Percentiles rank a stretch among this genome's conserved stretches.
Evolutionary conservation across 2,113 vertebrate species (phyloP).

Genomic region (Syngnathoides biaculeatus): DNA sequence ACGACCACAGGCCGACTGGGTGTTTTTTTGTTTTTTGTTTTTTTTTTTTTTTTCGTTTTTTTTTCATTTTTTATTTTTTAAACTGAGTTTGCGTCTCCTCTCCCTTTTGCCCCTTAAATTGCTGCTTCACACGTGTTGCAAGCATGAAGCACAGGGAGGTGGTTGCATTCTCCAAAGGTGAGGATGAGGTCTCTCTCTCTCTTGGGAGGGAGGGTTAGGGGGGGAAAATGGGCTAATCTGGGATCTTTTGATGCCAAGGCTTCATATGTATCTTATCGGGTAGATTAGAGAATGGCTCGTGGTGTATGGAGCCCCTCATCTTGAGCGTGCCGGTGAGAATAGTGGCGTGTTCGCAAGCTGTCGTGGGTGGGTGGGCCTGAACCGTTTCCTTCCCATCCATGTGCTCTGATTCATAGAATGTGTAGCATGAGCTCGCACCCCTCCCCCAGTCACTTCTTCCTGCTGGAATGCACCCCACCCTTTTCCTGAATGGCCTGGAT

Average conservation of each 20-base stretch:
- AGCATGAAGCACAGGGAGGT: constrained; percentile 34
- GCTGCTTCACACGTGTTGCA: constrained; percentile 56
- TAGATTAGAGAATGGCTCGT: constrained; percentile 38
- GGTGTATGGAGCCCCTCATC: constrained; percentile 4
- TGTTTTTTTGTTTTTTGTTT: no score
- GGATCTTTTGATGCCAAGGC: constrained; percentile 44
- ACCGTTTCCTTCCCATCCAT: constrained; percentile 55
- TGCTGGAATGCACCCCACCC: constrained; percentile 73
- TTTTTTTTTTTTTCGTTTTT: no score
- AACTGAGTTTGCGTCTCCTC: constrained; percentile 45
- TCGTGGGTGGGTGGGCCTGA: constrained; percentile 55
- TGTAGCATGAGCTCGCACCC: constrained; percentile 68
- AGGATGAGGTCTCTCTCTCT: constrained; percentile 31
- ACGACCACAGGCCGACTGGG: constrained; percentile 32
- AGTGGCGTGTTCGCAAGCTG: constrained; percentile 41
- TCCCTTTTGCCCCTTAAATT: constrained; percentile 36
- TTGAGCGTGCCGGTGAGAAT: constrained; percentile 17
- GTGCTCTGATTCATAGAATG: constrained; percentile 68
- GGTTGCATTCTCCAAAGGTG: constrained; percentile 41
- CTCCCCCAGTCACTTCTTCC: constrained; percentile 61
- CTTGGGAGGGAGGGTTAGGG: constrained; percentile 5
- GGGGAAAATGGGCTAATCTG: constrained; percentile 20
- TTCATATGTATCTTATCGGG: constrained; percentile 48
- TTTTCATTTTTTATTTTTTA: constrained; percentile 12
- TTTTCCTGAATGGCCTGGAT: constrained; percentile 71